Conservation (phyloP, 2,797 vertebrate species). For the Moxostoma hubbsi region DNA sequence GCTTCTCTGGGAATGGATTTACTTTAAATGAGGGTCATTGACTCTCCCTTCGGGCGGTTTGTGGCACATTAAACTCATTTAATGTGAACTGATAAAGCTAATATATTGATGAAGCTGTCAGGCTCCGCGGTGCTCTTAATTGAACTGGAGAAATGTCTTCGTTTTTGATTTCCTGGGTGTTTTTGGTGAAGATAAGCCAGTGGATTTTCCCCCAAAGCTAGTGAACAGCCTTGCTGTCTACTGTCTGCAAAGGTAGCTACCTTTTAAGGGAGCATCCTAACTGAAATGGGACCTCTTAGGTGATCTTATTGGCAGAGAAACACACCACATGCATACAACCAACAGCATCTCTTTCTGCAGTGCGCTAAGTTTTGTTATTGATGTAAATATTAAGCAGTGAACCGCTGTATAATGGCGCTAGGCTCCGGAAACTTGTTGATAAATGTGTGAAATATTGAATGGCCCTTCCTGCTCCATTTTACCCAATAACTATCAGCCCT, state of each 20-base stretch:
- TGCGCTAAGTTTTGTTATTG: conserved; percentile 15
- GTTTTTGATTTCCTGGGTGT: too few relatives aligned
- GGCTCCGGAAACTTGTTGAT: conserved; percentile 26
- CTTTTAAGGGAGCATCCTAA: too few relatives aligned
- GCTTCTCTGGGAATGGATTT: conserved; percentile 2
- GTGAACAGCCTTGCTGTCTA: too few relatives aligned
- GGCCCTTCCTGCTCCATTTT: conserved; percentile 26
- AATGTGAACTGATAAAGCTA: conserved; percentile 15
- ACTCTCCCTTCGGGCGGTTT: conserved; percentile 33
- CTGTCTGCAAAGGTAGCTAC: too few relatives aligned
- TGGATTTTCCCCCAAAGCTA: too few relatives aligned
- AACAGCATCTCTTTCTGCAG: too few relatives aligned
- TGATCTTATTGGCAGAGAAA: too few relatives aligned
- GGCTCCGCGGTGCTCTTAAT: background rate
- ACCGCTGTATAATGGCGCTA: conserved; percentile 39
- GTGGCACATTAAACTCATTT: conserved; percentile 39
- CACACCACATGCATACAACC: too few relatives aligned
- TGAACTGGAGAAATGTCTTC: too few relatives aligned
- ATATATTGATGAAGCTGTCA: background rate
- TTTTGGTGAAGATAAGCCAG: too few relatives aligned
- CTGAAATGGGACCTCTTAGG: too few relatives aligned
- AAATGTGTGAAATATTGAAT: conserved; percentile 36
- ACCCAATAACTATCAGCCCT: conserved; percentile 4
- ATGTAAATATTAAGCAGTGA: conserved; percentile 44
- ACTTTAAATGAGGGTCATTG: conserved; percentile 30